phyloP scores from a whole-genome alignment of 2,888 invertebrate genomes.

The Drosophila incognita region DNA sequence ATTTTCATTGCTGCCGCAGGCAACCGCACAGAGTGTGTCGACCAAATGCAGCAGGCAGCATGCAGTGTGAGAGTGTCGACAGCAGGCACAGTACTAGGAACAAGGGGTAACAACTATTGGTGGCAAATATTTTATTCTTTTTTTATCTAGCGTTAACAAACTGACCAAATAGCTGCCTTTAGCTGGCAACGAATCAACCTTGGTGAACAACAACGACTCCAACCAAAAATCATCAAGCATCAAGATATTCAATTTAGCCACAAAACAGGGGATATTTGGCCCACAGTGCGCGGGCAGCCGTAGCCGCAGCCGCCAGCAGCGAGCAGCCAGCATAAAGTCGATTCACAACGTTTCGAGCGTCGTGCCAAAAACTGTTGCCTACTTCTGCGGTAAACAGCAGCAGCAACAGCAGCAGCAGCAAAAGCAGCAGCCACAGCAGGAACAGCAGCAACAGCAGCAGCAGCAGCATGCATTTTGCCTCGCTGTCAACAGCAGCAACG shows the following conservation, averaged over 20 bases:
- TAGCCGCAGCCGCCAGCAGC: constrained; percentile 33
- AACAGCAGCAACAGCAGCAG: constrained; percentile 4
- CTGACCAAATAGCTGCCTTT: not conserved
- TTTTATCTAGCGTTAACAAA: not conserved
- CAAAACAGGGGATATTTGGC: not conserved
- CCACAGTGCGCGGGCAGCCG: constrained; percentile 25
- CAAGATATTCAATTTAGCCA: not conserved
- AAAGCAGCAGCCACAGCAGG: not conserved
- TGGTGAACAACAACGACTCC: not conserved
- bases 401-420: not conserved
- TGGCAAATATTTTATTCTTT: not conserved
- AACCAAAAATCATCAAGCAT: not conserved
- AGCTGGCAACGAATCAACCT: not conserved
- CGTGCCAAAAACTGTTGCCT: constrained; percentile 55
- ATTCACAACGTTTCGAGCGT: constrained; percentile 23
- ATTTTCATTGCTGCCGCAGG: constrained; percentile 79
- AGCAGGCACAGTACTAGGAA: constrained; percentile 15
- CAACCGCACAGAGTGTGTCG: constrained; percentile 46
- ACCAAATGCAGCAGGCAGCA: constrained; percentile 6
- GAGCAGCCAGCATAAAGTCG: constrained; percentile 40
- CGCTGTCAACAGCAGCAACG: constrained; percentile 38
- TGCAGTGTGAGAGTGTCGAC: constrained; percentile 19
- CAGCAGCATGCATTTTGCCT: constrained; percentile 15
- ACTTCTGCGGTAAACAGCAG: constrained; percentile 41
- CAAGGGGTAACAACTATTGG: not conserved